Conservation (phyloP, 2,113 vertebrate genomes). For the Rattus norvegicus region GRCr8 NC_086023.1:158460001-158460500, state of each 20-base stretch:
- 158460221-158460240: background rate
- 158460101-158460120: background rate
- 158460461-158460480: background rate
- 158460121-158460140: background rate
- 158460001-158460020: background rate
- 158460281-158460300: background rate
- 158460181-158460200: background rate
- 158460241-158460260: background rate
- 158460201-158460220: accelerated
- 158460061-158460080: background rate
- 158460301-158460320: background rate
- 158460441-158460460: background rate
- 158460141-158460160: background rate
- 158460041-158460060: background rate
- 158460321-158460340: background rate
- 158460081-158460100: background rate
- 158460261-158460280: background rate
- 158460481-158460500: conserved; percentile 3
- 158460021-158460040: background rate
- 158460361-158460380: accelerated
- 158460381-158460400: accelerated
- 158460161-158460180: background rate
- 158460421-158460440: background rate
- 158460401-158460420: accelerated
- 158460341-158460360: too few relatives aligned